phyloP scores from a whole-genome alignment of 1,140 invertebrate species.

The Amphibalanus amphitrite region DNA sequence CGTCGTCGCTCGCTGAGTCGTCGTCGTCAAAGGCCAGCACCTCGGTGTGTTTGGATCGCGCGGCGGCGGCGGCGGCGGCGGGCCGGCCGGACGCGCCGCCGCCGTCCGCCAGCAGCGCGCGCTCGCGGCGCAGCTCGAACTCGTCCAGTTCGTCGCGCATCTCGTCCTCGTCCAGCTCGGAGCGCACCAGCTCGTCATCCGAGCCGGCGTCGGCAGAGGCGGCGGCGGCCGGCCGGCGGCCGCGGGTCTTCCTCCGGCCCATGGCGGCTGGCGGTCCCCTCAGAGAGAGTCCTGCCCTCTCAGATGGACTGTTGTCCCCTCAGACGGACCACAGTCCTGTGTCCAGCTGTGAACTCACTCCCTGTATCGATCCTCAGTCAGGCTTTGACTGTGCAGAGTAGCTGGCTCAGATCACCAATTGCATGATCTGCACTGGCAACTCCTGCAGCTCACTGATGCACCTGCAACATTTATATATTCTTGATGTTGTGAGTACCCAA shows the following conservation, averaged over 20 bases:
- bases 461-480: too few species aligned
- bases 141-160: slow-evolving; percentile 1
- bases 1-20: not conserved
- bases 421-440: too few species aligned
- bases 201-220: not conserved
- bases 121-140: not conserved
- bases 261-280: too few species aligned
- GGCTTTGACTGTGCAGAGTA: too few species aligned
- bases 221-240: not conserved
- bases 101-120: not conserved
- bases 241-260: not conserved
- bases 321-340: too few species aligned
- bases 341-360: too few species aligned
- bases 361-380: too few species aligned
- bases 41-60: not conserved
- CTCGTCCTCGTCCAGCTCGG: not conserved
- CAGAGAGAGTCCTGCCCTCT: too few species aligned
- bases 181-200: not conserved
- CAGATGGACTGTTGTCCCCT: too few species aligned
- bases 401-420: too few species aligned
- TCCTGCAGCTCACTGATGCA: too few species aligned
- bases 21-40: slow-evolving; percentile 1
- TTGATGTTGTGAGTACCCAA: too few species aligned
- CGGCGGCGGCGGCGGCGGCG: not conserved
- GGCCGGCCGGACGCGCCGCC: not conserved